Conservation (phyloP, 64 coral and sea anemone genomes). For the Stichodactyla mertensii region DNA sequence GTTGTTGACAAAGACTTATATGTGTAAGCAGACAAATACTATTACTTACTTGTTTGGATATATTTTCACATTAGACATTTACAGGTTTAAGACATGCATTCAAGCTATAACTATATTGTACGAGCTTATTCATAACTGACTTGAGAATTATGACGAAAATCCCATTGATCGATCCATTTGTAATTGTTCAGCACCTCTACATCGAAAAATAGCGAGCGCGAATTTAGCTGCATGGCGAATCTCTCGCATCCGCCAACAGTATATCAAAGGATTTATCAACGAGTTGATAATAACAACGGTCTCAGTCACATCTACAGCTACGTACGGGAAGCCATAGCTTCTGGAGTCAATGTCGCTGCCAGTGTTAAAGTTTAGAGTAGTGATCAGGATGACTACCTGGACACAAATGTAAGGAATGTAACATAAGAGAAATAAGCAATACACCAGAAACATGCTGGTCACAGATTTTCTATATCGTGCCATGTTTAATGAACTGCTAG, state of each 20-base stretch:
- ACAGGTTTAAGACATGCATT: not conserved
- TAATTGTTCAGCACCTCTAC: not conserved
- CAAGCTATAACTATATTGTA: too few species aligned
- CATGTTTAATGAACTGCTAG: constrained; percentile 19
- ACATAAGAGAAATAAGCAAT: constrained; percentile 16
- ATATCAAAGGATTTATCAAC: constrained; percentile 46
- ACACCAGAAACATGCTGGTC: constrained; percentile 25
- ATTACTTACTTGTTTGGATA: not conserved
- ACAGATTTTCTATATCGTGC: constrained; percentile 23
- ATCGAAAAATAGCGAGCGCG: not conserved
- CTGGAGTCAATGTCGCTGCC: not conserved
- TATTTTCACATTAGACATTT: not conserved
- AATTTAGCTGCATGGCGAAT: constrained; percentile 24
- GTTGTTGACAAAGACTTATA: not conserved
- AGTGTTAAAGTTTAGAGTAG: not conserved
- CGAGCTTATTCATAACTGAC: too few species aligned
- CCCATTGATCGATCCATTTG: not conserved
- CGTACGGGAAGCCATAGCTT: not conserved
- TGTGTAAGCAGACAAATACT: not conserved
- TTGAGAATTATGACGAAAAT: not conserved
- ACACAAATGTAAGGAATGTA: constrained; percentile 32
- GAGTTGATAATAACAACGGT: constrained; percentile 47
- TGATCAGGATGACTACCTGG: constrained; percentile 11
- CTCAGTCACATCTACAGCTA: constrained; percentile 17
- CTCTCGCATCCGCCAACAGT: constrained; percentile 44